Evolutionary conservation across 2,113 vertebrate species (phyloP).

Genomic region (Misgurnus anguillicaudatus): DNA sequence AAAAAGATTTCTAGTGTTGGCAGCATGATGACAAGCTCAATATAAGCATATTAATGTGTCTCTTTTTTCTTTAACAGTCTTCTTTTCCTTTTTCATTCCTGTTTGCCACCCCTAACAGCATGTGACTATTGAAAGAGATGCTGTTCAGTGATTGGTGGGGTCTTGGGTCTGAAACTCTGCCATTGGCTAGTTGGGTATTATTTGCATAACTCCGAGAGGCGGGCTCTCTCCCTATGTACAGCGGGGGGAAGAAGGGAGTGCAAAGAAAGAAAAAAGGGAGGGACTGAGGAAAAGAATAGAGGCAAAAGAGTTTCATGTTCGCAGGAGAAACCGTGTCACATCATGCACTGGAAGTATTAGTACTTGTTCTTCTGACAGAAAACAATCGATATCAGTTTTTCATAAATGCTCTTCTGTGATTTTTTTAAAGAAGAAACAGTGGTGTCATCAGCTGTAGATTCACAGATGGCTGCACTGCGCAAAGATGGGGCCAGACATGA

Average conservation of each 20-base stretch:
- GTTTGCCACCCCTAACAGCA: conserved; percentile 36
- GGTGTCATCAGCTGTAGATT: conserved; percentile 38
- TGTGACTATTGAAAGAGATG: conserved; percentile 43
- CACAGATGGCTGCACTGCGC: conserved; percentile 51
- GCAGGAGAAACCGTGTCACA: conserved; percentile 42
- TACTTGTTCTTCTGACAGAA: conserved; percentile 46
- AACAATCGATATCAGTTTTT: conserved; percentile 36
- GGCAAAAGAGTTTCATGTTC: conserved; percentile 54
- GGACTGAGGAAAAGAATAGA: conserved; percentile 54
- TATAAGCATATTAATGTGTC: neutral
- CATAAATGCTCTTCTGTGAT: neutral
- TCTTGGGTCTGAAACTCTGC: neutral
- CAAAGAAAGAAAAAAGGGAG: conserved; percentile 49
- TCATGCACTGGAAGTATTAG: conserved; percentile 20
- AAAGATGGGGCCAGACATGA: conserved; percentile 51
- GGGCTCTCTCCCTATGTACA: conserved; percentile 49
- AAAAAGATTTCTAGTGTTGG: neutral
- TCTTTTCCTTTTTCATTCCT: conserved; percentile 15
- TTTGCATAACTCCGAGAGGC: conserved; percentile 45
- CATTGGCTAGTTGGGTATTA: conserved; percentile 54
- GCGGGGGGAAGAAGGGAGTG: conserved; percentile 51
- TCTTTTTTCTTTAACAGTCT: neutral
- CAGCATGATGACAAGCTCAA: neutral
- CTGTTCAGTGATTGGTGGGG: conserved; percentile 52
- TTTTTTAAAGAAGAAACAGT: conserved; percentile 30